Evolutionary conservation across 2,888 invertebrate genomes (phyloP), one percentile per base, ranked within the genome.

Genomic region (Dicyrtomina minuta): DNA sequence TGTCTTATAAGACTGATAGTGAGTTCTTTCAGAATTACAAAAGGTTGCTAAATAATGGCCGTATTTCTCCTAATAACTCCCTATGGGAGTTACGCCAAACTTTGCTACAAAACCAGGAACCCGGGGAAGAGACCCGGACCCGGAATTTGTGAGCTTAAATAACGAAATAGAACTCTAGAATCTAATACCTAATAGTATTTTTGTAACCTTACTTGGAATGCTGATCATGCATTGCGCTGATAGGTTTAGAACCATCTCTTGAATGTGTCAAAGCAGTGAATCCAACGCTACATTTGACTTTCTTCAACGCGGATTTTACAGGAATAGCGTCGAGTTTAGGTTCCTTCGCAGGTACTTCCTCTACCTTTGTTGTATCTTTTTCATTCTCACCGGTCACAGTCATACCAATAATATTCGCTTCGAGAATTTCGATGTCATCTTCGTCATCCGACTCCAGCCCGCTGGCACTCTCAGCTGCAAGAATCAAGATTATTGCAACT

Each of bases 341-440:
- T 85, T 94, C 93, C 84, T 93, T 93, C 70, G 94, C 93, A 78
- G 93, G 93, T 80, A 94, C 93, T 84, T 93, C 93, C 83, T 94
- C 93, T 73, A 94, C 89, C 76, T 92, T 87, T 69, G 89, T 88
- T 70, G 92, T 92, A 83, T 93, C 93, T 79, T 78, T 68, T 41
- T 76, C 77, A 10, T 72, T 66, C 56, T 93, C 93, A 79, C 78
- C 68, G 20, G 74, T 71, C 56, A 74, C 68, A 68, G 74, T 71
- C 65, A 77, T 70, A 61, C 72, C 74, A 44, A 75, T 78, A 70
- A 75, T 72, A 69, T 74, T 75, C 33, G 77, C 76, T 72, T 78
- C 78, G 22, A 77, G 53, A 26, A 77, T 53, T 60, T 83, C 84
- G n/a, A 81, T 81, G 44, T 88, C 89, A 71, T 77, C 76, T 15